Evolutionary conservation across 2,797 vertebrate genomes (phyloP).

Genomic region (Parambassis ranga): DNA sequence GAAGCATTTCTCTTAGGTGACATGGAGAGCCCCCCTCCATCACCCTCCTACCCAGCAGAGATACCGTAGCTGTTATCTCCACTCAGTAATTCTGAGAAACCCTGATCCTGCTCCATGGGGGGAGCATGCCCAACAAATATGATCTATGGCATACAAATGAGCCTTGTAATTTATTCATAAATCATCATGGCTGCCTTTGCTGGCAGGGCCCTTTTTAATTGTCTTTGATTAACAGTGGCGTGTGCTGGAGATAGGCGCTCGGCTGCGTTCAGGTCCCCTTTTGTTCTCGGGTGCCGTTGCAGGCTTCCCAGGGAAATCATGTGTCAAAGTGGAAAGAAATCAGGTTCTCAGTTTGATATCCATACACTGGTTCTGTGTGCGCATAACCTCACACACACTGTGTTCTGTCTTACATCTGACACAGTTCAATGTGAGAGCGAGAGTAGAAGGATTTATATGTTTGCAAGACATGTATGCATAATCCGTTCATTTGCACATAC

Average conservation of each 20-base stretch:
- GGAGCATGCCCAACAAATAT: conserved; percentile 75
- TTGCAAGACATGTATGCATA: background rate
- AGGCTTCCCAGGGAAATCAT: conserved; percentile 74
- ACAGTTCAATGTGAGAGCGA: conserved; percentile 2
- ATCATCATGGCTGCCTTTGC: conserved; percentile 74
- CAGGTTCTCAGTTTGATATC: conserved; percentile 45
- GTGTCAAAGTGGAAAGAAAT: conserved; percentile 52
- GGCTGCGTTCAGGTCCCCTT: conserved; percentile 63
- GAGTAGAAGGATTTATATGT: conserved; percentile 12
- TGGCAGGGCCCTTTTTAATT: conserved; percentile 79
- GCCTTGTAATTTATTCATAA: conserved; percentile 83
- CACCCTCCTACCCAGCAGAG: background rate
- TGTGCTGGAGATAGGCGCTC: conserved; percentile 67
- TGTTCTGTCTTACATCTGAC: conserved; percentile 20
- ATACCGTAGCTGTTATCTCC: conserved; percentile 51
- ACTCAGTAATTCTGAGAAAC: conserved; percentile 43
- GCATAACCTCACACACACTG: background rate
- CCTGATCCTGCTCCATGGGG: conserved; percentile 48
- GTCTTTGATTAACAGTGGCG: conserved; percentile 83
- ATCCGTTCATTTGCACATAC: conserved; percentile 31
- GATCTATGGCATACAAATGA: conserved; percentile 83
- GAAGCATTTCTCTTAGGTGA: conserved; percentile 10
- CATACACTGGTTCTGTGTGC: conserved; percentile 20
- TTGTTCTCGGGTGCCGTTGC: conserved; percentile 72
- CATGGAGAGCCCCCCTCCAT: background rate